Percentiles rank a stretch among this genome's conserved stretches.
phyloP scores from a whole-genome alignment of 2,888 invertebrate genomes.

The Drosophila yooni region DNA sequence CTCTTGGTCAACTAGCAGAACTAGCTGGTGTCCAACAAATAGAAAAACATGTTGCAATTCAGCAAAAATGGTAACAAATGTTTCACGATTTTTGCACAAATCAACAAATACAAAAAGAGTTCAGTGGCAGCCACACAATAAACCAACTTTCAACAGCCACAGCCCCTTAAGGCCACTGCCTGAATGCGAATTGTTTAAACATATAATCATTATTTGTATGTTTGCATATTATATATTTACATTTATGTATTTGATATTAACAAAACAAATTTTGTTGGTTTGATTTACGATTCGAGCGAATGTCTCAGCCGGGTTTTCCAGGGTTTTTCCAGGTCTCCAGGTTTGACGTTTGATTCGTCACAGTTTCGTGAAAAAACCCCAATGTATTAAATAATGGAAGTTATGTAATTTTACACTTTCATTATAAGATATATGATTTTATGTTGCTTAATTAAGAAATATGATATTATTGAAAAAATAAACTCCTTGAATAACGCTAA shows the following conservation, averaged over 20 bases:
- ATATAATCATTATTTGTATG: background rate
- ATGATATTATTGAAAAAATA: background rate
- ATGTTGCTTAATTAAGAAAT: background rate
- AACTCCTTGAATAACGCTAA: no score
- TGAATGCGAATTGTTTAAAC: slow-evolving; percentile 18
- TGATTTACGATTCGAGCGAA: background rate
- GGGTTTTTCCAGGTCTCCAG: background rate
- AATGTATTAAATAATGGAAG: background rate
- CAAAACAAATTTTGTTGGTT: background rate
- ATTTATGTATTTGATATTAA: background rate
- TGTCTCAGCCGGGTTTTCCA: background rate
- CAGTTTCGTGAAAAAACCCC: background rate
- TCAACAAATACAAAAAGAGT: slow-evolving; percentile 18
- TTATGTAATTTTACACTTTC: background rate
- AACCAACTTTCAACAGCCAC: slow-evolving; percentile 12
- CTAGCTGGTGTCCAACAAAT: slow-evolving; percentile 45
- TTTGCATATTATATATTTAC: background rate
- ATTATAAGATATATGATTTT: background rate
- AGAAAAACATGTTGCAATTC: slow-evolving; percentile 58
- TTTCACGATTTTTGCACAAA: slow-evolving; percentile 16
- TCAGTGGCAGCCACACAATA: slow-evolving; percentile 39
- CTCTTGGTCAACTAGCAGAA: slow-evolving; percentile 55
- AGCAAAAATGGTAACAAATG: slow-evolving; percentile 52
- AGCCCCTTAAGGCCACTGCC: slow-evolving; percentile 11
- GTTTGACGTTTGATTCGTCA: background rate